Base-by-base conservation (phyloP, 2,888 invertebrate genomes). In the Patella ulyssiponensis region DNA sequence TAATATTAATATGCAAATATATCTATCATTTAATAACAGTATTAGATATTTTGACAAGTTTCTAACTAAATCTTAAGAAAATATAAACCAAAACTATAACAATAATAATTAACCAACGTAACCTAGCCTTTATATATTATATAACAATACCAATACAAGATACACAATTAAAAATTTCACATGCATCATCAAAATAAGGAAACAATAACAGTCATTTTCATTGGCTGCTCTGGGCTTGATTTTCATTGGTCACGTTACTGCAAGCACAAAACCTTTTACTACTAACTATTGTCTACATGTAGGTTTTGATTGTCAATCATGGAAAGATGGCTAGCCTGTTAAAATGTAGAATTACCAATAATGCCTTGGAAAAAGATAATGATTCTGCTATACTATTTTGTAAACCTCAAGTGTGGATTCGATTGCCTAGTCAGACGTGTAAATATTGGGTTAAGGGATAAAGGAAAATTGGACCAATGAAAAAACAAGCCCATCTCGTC, bases 221-320 rank as follows among this genome's bases (percentile, higher is more conserved):
- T 83, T 86, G 86, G 87, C 85, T 86, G 85, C 85, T 86, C 84
- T 80, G 84, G 82, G 85, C 85, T 80, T 80, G 77, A 82, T 86
- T 86, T 83, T 81, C 74, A 85, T 78, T 81, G 81, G 81, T 81
- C 77, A 79, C 79, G 52, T 69, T 4, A 54, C 20, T 53, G n/a
- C 17, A 20, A 53, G 51, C 53, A 53, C 27, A 73, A 73, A 73
- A 73, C 56, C 56, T 54, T 74, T 15, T 44, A 56, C 20, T 27
- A 56, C 15, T 5, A 33, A 4, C 33, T 44, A 44, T 44, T 44
- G 44, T 44, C 44, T 23, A 23, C 64, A 23, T 23, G 20, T 64
- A 64, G 64, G 64, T 64, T 64, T 64, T 64, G 64, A 64, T 64
- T 64, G 64, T 64, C 64, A 23, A 64, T 9, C 44, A 44, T 44